A percentile compares a stretch with the other conserved stretches of the same genome.
phyloP scores from a whole-genome alignment of 2,797 vertebrate genomes.

The Dendrocincla tyrannina region DNA sequence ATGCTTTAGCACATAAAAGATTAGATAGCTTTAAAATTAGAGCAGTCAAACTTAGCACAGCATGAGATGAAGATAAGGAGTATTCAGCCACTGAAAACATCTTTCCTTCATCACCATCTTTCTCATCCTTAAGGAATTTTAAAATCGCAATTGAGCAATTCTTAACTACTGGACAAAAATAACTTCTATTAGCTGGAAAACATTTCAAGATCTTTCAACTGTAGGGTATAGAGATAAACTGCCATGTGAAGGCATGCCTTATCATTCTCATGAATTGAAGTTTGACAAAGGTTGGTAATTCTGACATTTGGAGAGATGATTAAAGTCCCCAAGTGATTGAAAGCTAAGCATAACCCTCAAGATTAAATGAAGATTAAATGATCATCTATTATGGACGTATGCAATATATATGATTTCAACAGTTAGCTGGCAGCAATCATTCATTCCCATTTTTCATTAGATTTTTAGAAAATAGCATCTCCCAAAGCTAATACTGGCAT shows the following conservation, averaged over 20 bases:
- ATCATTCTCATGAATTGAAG: neutral
- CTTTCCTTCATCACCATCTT: constrained; percentile 40
- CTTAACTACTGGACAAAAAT: constrained; percentile 47
- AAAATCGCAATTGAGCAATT: constrained; percentile 40
- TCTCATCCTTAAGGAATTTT: constrained; percentile 46
- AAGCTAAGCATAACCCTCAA: neutral
- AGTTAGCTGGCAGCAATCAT: constrained; percentile 14
- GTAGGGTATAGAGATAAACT: constrained; percentile 12
- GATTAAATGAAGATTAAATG: constrained; percentile 43
- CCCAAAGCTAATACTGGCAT: neutral
- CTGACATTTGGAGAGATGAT: constrained; percentile 15
- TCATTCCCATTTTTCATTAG: neutral
- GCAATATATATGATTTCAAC: constrained; percentile 10
- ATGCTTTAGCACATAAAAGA: constrained; percentile 48
- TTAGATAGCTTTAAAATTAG: constrained; percentile 57
- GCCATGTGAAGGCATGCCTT: neutral
- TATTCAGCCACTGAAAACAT: constrained; percentile 24
- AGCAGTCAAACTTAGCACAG: constrained; percentile 53
- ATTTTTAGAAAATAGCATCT: neutral
- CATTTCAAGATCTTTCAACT: constrained; percentile 29
- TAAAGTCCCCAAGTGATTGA: constrained; percentile 9
- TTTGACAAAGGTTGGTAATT: constrained; percentile 14
- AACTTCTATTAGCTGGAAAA: constrained; percentile 40
- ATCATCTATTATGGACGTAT: neutral
- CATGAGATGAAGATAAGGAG: constrained; percentile 49